phyloP scores from a whole-genome alignment of 2,113 vertebrate genomes.

The Sitta europaea region DNA sequence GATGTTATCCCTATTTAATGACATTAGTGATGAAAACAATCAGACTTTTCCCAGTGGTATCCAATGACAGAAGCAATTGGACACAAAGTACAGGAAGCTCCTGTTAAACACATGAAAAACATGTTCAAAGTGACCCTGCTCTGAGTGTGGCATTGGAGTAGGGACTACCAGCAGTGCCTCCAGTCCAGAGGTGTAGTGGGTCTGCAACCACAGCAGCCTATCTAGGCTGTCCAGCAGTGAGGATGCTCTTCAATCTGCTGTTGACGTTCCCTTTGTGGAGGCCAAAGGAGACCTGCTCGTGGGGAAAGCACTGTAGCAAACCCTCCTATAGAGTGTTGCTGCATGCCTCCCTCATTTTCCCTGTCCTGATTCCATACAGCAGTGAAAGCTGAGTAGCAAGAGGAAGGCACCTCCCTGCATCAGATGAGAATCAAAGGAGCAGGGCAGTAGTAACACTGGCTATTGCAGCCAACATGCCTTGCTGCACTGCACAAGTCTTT shows the following conservation, averaged over 20 bases:
- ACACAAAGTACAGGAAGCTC: neutral
- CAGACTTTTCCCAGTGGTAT: neutral
- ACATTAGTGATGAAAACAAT: neutral
- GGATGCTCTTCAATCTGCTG: neutral
- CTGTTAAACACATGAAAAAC: neutral
- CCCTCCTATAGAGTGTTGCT: neutral
- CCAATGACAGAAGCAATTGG: neutral
- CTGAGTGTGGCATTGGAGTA: neutral
- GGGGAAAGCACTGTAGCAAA: neutral
- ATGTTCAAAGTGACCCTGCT: neutral
- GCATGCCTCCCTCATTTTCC: neutral
- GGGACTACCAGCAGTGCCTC: neutral
- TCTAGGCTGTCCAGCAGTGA: neutral
- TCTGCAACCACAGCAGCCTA: fast-evolving
- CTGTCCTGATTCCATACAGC: neutral
- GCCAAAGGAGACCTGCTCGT: neutral
- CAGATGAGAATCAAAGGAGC: fast-evolving
- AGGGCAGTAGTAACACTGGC: neutral
- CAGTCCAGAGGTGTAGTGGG: no score
- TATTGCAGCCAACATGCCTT: neutral
- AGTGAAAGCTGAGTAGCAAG: neutral
- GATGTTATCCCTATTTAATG: neutral
- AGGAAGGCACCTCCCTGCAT: neutral
- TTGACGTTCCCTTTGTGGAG: neutral
- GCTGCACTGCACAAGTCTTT: neutral